Evolutionary conservation across 2,113 vertebrate genomes (phyloP).

Genomic region (Dromaius novaehollandiae): DNA sequence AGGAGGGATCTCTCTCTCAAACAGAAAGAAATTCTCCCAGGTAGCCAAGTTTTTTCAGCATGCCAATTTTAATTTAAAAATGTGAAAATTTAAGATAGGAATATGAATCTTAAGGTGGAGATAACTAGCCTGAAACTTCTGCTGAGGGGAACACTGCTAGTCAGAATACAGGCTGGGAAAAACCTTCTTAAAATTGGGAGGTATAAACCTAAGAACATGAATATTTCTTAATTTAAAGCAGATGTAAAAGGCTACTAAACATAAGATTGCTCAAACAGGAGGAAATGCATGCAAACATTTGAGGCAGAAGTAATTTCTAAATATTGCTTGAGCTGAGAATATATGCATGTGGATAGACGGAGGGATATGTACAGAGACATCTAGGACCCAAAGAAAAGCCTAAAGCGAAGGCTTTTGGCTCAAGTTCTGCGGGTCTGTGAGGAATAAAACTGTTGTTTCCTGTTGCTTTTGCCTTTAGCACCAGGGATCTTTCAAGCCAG

Average conservation of each 20-base stretch:
- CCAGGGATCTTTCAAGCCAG: not conserved
- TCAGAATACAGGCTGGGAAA: not conserved
- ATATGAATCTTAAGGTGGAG: not conserved
- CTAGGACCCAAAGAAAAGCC: not conserved
- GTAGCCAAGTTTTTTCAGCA: not conserved
- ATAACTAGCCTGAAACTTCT: not conserved
- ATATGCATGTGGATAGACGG: not conserved
- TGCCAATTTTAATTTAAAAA: not conserved
- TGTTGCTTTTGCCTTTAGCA: not conserved
- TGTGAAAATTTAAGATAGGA: not conserved
- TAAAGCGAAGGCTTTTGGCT: not conserved
- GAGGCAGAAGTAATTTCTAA: not conserved
- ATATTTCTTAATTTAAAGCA: not conserved
- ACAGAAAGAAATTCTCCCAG: not conserved
- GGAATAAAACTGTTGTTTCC: not conserved
- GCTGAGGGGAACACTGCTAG: not conserved
- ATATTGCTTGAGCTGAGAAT: not conserved
- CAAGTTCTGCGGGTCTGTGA: not conserved
- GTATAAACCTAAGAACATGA: not conserved
- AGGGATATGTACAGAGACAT: not conserved
- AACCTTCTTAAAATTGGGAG: not conserved
- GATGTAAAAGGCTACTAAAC: not conserved
- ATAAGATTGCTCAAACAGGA: not conserved
- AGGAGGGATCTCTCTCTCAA: not conserved
- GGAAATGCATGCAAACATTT: not conserved